phyloP scores from a whole-genome alignment of 2,797 vertebrate species.

The Xiphophorus birchmanni region DNA sequence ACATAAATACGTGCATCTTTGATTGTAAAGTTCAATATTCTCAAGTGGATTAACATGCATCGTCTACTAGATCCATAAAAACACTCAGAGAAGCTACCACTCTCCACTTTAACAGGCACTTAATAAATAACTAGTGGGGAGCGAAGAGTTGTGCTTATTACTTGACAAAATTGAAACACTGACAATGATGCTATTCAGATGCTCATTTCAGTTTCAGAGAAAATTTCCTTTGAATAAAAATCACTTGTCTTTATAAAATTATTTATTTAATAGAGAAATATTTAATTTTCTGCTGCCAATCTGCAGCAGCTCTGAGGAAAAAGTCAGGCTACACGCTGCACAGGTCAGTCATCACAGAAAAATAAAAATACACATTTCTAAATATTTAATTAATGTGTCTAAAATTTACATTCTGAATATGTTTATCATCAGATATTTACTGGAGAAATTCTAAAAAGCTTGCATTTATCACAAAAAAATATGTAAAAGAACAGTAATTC shows the following conservation, averaged over 20 bases:
- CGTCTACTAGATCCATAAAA: constrained; percentile 36
- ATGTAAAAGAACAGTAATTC: neutral
- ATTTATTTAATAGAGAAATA: neutral
- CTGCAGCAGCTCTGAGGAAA: neutral
- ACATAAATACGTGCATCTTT: constrained; percentile 23
- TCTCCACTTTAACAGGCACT: constrained; percentile 36
- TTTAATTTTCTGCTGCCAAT: neutral
- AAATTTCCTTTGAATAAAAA: constrained; percentile 4
- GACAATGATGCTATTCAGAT: constrained; percentile 24
- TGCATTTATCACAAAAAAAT: neutral
- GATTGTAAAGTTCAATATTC: constrained; percentile 31
- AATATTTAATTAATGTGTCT: neutral
- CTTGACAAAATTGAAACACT: constrained; percentile 12
- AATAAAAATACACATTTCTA: neutral
- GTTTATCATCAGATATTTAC: neutral
- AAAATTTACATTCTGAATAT: neutral
- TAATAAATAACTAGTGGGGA: constrained; percentile 52
- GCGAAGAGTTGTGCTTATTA: constrained; percentile 15
- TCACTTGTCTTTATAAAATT: neutral
- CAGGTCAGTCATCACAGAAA: neutral
- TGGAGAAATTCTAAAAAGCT: neutral
- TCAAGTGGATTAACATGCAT: constrained; percentile 46
- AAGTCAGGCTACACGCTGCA: neutral
- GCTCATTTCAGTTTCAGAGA: constrained; percentile 18
- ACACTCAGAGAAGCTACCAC: constrained; percentile 38